phyloP scores from a whole-genome alignment of 2,888 invertebrate genomes.

The Polietes domitor region DNA sequence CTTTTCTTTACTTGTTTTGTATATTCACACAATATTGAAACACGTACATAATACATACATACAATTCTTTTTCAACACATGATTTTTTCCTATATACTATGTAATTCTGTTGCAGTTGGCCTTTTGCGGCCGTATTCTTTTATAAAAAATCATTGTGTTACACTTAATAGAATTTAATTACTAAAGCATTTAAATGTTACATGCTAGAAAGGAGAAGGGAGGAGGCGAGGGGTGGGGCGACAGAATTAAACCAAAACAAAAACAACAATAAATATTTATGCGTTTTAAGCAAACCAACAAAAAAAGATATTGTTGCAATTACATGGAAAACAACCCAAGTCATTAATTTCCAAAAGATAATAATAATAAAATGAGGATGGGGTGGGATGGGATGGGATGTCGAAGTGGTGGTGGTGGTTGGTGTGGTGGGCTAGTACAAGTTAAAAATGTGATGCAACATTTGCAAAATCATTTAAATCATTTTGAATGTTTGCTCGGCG shows the following conservation, averaged over 20 bases:
- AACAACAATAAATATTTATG: slow-evolving; percentile 45
- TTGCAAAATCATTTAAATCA: slow-evolving; percentile 27
- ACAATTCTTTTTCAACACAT: not conserved
- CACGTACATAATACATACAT: slow-evolving; percentile 5
- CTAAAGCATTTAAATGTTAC: slow-evolving; percentile 64
- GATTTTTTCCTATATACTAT: slow-evolving; percentile 41
- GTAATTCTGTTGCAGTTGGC: slow-evolving; percentile 32
- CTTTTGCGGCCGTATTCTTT: slow-evolving; percentile 2
- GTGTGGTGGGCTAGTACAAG: not conserved
- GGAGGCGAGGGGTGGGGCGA: not conserved
- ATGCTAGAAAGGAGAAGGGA: slow-evolving; percentile 9
- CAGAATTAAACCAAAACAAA: not conserved
- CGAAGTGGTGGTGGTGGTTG: not conserved
- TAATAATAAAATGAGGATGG: not conserved
- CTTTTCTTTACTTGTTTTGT: not conserved
- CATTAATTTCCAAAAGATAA: slow-evolving; percentile 17
- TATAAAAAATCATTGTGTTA: slow-evolving; percentile 40
- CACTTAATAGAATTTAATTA: slow-evolving; percentile 64
- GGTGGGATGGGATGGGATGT: not conserved
- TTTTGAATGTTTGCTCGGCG: not conserved
- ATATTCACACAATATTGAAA: slow-evolving; percentile 37
- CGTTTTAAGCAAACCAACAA: slow-evolving; percentile 41
- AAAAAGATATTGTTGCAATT: slow-evolving; percentile 59
- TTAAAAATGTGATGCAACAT: not conserved
- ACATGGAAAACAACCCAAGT: slow-evolving; percentile 21